Evolutionary conservation across 2,113 vertebrate genomes (phyloP), one percentile per base, ranked within the genome.

Genomic region (Scomber japonicus): DNA sequence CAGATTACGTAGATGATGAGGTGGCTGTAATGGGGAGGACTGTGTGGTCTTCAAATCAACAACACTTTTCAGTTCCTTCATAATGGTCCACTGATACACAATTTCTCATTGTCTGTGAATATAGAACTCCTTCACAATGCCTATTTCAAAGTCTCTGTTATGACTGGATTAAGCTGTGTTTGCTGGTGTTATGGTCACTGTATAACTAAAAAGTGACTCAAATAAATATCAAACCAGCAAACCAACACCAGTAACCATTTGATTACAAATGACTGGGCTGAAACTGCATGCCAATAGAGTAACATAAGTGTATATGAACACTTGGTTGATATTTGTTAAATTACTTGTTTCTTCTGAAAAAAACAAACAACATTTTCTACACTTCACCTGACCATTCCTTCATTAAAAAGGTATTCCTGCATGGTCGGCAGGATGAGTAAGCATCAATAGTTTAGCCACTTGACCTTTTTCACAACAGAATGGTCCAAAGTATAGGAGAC

Each of bases 1-100:
- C 75, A 78, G 60, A 85, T 87, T 87, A 83, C 44, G 35, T 71
- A 30, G 71, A 75, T 24, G 71, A 62, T 78, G 59, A 68, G 67
- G 62, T 49, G 80, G 75, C 50, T 13, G 45, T 24, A 51, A 55
- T 53, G 77, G 50, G 74, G 62, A 67, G 66, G 68, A 54, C 30
- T 63, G 62, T 78, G 72, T 83, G 73, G 68, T 84, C 61, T 55
- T 84, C 44, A 55, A 66, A 60, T 75, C 27, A 77, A 30, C 49
- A 31, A 67, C 21, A 64, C 3, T 72, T 60, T 68, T 59, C 3
- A 78, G 63, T 51, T 40, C 11, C 46, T 64, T 11, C 6, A 11
- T 7, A 40, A 40, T 40, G 35, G 35, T 40, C 6, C 35, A 7
- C 13, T n/a, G n/a, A 56, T 3, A 31, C 19, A 75, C 7, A 35